Percentiles rank a stretch among this genome's conserved stretches.
Evolutionary conservation across 2,797 vertebrate species (phyloP).

Genomic region (Hydrocynus forskahlii): DNA sequence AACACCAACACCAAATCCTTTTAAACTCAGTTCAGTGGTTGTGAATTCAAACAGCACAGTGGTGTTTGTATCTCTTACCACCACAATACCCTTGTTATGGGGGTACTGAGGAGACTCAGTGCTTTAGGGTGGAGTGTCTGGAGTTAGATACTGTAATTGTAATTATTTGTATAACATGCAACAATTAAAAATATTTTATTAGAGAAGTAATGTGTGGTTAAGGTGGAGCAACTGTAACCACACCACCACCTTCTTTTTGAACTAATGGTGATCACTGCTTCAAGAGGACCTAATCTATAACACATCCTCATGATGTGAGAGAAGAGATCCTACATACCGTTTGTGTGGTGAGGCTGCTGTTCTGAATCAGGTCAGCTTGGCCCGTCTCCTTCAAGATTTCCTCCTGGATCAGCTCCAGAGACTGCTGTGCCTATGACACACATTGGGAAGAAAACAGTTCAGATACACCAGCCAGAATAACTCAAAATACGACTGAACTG

Average conservation of each 20-base stretch:
- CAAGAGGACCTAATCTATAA: not conserved
- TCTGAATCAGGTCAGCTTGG: conserved; percentile 87
- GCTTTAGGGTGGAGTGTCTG: no score
- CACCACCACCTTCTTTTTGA: not conserved
- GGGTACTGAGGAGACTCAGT: no score
- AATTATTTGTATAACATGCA: no score
- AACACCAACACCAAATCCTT: not conserved
- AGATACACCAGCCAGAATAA: not conserved
- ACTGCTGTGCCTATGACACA: conserved; percentile 88
- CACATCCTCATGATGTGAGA: not conserved
- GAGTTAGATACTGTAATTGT: not conserved
- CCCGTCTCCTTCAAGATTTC: conserved; percentile 88
- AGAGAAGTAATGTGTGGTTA: no score
- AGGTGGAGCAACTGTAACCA: not conserved
- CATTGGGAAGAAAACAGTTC: not conserved
- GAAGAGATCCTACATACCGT: conserved; percentile 66
- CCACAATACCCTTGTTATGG: no score
- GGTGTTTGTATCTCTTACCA: no score
- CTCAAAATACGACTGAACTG: not conserved
- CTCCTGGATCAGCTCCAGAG: conserved; percentile 90
- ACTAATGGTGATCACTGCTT: not conserved
- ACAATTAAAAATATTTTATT: no score
- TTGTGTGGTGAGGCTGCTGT: conserved; percentile 86
- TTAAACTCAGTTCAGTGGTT: no score
- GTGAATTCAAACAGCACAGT: not conserved